A percentile compares a stretch with the other conserved stretches of the same genome.
Evolutionary conservation across 2,113 vertebrate genomes (phyloP).

Genomic region (Xyrauchen texanus): DNA sequence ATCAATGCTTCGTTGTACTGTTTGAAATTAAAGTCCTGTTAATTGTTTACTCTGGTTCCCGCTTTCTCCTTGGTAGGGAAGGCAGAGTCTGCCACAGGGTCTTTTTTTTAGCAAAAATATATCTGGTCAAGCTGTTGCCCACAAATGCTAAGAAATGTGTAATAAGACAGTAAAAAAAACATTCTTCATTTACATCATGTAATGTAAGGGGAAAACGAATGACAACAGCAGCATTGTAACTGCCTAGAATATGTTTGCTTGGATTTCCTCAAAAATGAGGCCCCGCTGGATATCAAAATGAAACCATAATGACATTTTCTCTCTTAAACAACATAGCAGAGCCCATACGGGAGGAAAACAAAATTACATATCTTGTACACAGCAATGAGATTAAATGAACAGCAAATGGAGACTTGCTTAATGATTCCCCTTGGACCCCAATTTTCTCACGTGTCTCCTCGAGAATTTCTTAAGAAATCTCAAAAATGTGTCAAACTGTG

Average conservation of each 20-base stretch:
- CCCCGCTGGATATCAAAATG: neutral
- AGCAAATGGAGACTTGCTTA: too few relatives aligned
- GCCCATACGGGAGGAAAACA: too few relatives aligned
- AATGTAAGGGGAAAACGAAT: neutral
- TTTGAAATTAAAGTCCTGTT: too few relatives aligned
- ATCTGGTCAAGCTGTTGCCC: neutral
- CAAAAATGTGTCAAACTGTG: neutral
- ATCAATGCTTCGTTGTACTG: too few relatives aligned
- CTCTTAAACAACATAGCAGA: neutral
- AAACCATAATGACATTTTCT: neutral
- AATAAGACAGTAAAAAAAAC: conserved; percentile 9
- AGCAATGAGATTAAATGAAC: too few relatives aligned
- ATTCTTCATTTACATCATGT: conserved; percentile 17
- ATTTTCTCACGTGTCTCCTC: too few relatives aligned
- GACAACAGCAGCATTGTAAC: conserved; percentile 9
- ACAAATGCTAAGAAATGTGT: neutral
- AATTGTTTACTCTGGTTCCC: too few relatives aligned
- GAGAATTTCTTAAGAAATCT: too few relatives aligned
- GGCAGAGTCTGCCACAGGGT: neutral
- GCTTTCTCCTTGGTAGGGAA: too few relatives aligned
- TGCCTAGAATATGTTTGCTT: neutral
- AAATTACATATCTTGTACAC: too few relatives aligned
- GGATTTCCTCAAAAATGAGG: conserved; percentile 19
- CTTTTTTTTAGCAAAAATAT: conserved; percentile 7
- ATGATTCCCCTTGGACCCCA: too few relatives aligned